These are phyloP conservation scores for Eupithecia inturbata DNA, from an alignment of 2,888 invertebrate genomes.

Conservation along the genomic window DNA sequence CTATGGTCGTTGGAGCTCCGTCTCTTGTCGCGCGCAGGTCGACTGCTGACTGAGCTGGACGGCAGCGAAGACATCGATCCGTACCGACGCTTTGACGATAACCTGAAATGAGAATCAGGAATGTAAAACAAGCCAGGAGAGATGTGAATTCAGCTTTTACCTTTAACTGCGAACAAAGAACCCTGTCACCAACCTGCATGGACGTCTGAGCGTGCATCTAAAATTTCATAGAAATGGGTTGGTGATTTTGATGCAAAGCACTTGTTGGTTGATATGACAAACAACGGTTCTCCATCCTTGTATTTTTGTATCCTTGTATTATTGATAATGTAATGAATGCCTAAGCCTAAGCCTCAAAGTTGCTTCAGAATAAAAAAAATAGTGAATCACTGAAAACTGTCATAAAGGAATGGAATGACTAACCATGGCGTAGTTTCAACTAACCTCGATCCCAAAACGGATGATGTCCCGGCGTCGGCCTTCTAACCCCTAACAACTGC, in stretches of 20 bases:
- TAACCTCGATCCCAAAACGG: background rate
- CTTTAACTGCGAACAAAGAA: background rate
- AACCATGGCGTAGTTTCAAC: background rate
- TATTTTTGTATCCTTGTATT: background rate
- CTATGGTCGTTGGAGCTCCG: constrained; percentile 87
- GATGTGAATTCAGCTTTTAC: background rate
- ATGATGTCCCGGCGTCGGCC: background rate
- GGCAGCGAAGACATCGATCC: constrained; percentile 93
- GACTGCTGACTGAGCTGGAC: constrained; percentile 91
- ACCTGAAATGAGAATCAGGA: constrained; percentile 52
- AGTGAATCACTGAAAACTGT: background rate
- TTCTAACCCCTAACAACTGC: constrained; percentile 46
- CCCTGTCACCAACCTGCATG: background rate
- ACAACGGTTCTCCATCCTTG: background rate
- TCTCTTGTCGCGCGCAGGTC: constrained; percentile 89
- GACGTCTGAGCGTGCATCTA: background rate
- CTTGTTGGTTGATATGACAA: background rate
- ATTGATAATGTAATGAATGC: no score
- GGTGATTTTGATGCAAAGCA: background rate
- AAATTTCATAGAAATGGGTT: background rate
- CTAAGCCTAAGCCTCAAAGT: background rate
- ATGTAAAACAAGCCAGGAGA: background rate
- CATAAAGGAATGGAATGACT: background rate
- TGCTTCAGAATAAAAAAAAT: background rate
- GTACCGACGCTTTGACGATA: constrained; percentile 85